Conservation (phyloP, 1,140 invertebrate genomes). For the Luehdorfia chinensis region DNA sequence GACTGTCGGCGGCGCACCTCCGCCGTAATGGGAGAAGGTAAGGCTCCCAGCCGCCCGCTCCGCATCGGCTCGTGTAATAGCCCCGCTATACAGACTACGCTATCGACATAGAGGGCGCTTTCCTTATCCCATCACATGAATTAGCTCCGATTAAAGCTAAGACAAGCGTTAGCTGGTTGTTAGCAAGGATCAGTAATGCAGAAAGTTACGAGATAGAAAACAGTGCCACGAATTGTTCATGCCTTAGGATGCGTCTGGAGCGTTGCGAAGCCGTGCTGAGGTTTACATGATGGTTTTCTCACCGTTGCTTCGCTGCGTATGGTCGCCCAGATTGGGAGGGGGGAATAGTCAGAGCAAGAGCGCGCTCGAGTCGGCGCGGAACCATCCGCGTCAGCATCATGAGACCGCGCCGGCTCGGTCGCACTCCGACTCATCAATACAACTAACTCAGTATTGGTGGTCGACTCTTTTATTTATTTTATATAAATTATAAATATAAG, state of each 20-base stretch:
- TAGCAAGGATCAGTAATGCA: constrained; percentile 60
- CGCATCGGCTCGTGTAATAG: constrained; percentile 44
- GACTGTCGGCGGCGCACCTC: constrained; percentile 68
- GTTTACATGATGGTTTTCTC: constrained; percentile 66
- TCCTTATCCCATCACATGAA: constrained; percentile 82
- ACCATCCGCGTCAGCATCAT: constrained; percentile 28
- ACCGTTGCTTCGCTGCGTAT: constrained; percentile 65
- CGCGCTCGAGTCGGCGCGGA: constrained; percentile 42
- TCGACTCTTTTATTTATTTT: constrained; percentile 74
- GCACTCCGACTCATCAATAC: constrained; percentile 41
- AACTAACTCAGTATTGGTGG: constrained; percentile 58
- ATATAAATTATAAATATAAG: constrained; percentile 65
- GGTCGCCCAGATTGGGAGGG: constrained; percentile 54
- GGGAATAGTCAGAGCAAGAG: constrained; percentile 40
- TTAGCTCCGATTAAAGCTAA: constrained; percentile 56
- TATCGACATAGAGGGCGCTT: constrained; percentile 76
- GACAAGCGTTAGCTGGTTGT: constrained; percentile 62
- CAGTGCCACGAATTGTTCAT: constrained; percentile 43
- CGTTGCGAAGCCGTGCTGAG: constrained; percentile 67
- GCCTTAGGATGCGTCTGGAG: constrained; percentile 63
- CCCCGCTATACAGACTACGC: constrained; percentile 49
- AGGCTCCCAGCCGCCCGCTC: constrained; percentile 74
- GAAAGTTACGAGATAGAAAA: constrained; percentile 59
- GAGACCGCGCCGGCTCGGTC: constrained; percentile 40
- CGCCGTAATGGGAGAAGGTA: constrained; percentile 81